Evolutionary conservation across 1,140 invertebrate genomes (phyloP).

Genomic region (Araneus ventricosus): DNA sequence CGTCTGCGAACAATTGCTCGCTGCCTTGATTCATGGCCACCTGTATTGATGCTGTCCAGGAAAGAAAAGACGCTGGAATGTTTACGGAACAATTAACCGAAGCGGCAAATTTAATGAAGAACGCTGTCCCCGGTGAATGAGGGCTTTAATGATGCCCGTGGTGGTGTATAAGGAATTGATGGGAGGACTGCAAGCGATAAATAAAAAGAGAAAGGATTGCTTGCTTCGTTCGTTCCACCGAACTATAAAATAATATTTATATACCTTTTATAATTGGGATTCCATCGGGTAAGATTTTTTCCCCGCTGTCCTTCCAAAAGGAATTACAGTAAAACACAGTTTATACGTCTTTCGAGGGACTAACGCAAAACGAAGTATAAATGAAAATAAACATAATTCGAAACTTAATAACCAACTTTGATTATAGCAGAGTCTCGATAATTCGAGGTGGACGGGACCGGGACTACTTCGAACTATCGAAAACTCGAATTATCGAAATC

Average conservation of each 20-base stretch:
- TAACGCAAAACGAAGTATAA: too few species aligned
- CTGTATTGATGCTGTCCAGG: slow-evolving; percentile 2
- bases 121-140: background rate
- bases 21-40: slow-evolving; percentile 19
- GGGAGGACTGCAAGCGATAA: background rate
- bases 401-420: too few species aligned
- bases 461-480: too few species aligned
- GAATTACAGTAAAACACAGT: too few species aligned
- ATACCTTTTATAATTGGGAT: too few species aligned
- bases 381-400: too few species aligned
- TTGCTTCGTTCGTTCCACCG: background rate
- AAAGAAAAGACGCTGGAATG: background rate
- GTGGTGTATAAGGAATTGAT: background rate
- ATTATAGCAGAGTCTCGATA: too few species aligned
- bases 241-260: background rate
- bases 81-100: slow-evolving; percentile 33
- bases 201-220: background rate
- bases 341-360: too few species aligned
- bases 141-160: background rate
- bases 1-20: slow-evolving; percentile 4
- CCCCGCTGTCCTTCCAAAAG: too few species aligned
- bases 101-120: slow-evolving; percentile 24
- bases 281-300: too few species aligned
- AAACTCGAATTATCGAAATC: too few species aligned
- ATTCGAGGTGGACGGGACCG: too few species aligned